phyloP scores from a whole-genome alignment of 1,140 invertebrate genomes.

The Heterodera carotae region DNA sequence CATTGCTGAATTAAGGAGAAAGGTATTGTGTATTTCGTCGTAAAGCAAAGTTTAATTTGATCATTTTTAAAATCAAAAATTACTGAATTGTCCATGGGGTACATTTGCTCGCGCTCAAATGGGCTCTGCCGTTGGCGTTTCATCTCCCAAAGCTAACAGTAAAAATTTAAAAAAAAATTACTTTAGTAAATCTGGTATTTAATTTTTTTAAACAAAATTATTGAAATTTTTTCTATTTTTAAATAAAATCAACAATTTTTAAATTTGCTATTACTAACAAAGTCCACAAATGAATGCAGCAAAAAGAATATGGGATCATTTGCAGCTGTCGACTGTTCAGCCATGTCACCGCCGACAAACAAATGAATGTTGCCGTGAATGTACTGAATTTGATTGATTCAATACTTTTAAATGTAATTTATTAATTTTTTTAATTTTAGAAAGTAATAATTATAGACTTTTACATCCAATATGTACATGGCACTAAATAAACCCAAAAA shows the following conservation, averaged over 20 bases:
- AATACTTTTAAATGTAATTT: constrained; percentile 13
- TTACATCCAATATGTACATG: too few species aligned
- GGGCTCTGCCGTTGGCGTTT: background rate
- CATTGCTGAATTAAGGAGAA: constrained; percentile 38
- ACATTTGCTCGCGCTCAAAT: constrained; percentile 12
- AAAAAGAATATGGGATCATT: constrained; percentile 60
- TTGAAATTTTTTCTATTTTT: background rate
- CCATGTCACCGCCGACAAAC: constrained; percentile 59
- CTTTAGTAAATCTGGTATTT: too few species aligned
- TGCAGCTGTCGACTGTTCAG: constrained; percentile 24
- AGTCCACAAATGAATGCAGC: constrained; percentile 66
- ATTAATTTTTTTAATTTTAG: background rate
- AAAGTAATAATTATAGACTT: too few species aligned
- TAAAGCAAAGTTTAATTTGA: background rate
- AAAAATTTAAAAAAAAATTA: too few species aligned
- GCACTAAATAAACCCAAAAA: too few species aligned
- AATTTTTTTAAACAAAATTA: too few species aligned
- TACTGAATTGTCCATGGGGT: constrained; percentile 26
- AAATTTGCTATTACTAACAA: too few species aligned
- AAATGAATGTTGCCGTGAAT: constrained; percentile 60
- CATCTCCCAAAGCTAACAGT: constrained; percentile 19
- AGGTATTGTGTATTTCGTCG: background rate
- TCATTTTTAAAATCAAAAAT: too few species aligned
- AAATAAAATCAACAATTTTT: too few species aligned
- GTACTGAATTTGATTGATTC: constrained; percentile 45